Evolutionary conservation across 2,113 vertebrate species (phyloP), one percentile per base, ranked within the genome.

Genomic region (Labrus mixtus): DNA sequence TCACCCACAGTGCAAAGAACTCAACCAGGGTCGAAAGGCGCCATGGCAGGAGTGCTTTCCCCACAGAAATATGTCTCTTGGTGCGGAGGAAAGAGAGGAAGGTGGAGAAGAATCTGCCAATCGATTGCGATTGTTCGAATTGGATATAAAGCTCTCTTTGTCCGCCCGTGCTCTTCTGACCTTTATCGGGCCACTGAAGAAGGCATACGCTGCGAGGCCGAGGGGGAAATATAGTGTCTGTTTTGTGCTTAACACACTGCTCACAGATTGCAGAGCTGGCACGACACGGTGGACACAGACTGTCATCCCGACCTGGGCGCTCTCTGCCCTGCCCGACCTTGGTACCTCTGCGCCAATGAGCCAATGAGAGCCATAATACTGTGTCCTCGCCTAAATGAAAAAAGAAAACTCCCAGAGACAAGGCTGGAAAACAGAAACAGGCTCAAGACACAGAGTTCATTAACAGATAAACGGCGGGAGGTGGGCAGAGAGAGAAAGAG

Each of bases 181-280:
- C 81, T 90, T 87, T 89, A 79, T 58, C 20, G 10, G 71, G 65
- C 78, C 58, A 6, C 63, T 60, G 36, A 82, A 82, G 72, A 78
- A 72, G 82, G 73, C 72, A 81, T 87, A 81, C 60, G 46, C 55
- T 15, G 41, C 22, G 25, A 12, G 39, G 54, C 63, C 76, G 39
- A 67, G 64, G 51, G 80, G 83, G 84, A 82, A 83, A 87, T 66
- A 10, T 57, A 65, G 63, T 29, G 70, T 68, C 55, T 84, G 85
- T 87, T 89, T 83, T 86, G 86, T 78, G 79, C 78, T 92, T 84
- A 90, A 91, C 84, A 87, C 74, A 68, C 84, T 73, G 81, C 83
- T 83, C 83, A 81, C 90, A 92, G 90, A 92, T 81, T 87, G 84
- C 85, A 71, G 41, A 69, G 69, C 74, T 88, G 89, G 89, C 86